Evolutionary conservation across 2,113 vertebrate genomes (phyloP).

Genomic region (Calidris pygmaea): DNA sequence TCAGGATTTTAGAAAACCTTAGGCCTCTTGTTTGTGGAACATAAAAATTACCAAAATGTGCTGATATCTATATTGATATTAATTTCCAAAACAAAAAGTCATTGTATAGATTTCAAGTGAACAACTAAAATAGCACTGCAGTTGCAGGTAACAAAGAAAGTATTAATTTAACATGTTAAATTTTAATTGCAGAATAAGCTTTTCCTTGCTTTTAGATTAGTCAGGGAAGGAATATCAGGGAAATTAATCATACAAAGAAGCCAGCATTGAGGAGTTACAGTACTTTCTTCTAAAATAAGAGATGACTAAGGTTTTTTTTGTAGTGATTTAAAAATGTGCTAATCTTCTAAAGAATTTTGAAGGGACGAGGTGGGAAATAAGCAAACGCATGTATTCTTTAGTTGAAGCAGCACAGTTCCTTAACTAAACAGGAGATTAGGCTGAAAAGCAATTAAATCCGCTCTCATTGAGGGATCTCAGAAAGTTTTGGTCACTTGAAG

Average conservation of each 20-base stretch:
- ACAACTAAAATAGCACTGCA: background rate
- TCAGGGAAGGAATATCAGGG: background rate
- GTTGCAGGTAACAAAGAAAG: background rate
- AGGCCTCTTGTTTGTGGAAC: background rate
- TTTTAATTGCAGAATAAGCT: background rate
- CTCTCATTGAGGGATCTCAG: background rate
- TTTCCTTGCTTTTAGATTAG: background rate
- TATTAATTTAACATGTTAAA: background rate
- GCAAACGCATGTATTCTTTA: rapidly evolving
- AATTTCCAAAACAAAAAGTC: background rate
- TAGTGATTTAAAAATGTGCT: background rate
- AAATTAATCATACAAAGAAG: background rate
- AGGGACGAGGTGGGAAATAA: background rate
- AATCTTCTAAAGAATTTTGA: background rate
- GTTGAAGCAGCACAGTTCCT: background rate
- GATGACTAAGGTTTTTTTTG: background rate
- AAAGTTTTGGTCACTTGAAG: background rate
- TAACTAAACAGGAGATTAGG: background rate
- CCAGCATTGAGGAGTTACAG: background rate
- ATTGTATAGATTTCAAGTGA: background rate
- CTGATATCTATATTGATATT: background rate
- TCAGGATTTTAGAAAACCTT: background rate
- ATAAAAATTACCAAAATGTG: background rate
- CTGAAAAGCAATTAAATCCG: background rate
- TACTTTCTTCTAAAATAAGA: background rate